Evolutionary conservation across 2,888 invertebrate species (phyloP), one percentile per base, ranked within the genome.

Genomic region (Phragmatobia fuliginosa): DNA sequence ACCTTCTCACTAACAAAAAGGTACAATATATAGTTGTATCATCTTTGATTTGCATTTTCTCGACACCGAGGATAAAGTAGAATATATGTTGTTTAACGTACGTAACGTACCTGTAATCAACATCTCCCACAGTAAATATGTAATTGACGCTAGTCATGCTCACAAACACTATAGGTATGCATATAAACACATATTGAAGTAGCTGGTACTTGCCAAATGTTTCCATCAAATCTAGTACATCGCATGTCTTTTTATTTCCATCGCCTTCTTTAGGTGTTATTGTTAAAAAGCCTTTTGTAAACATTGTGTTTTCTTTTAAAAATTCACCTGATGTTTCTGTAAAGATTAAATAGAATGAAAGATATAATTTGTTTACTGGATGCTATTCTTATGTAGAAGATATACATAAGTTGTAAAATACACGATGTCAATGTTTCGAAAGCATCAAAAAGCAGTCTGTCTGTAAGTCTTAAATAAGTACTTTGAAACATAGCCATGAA

Each of bases 121-220:
- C 67, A 73, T 91, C 91, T 21, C 90, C 93, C 49, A 90, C 91
- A 1, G 90, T 87, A 72, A 94, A 93, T 25, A 94, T 83, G 56
- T 90, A 94, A 70, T 93, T 93, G 2, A 93, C 91, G 70, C 89
- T 89, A 1, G 88, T 85, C 89, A 92, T 91, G 2, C 89, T 89
- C 0, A 90, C 80, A 32, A 90, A 87, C 3, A 92, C 18, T 0
- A 88, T 85, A 0, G 92, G 88, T 0, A 92, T 32, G 72, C 91
- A 91, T 21, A 89, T 81, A 28, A 87, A 78, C 0, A 82, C 68
- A 61, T 89, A 93, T 66, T 93, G 93, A 52, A 88, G 58, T 28
- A 85, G 79, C 74, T 96, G 96, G 74, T 91, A 96, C 75, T 80
- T 89, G 1, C 96, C 95, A 74, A 95, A 95, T 49, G 83, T 86